Evolutionary conservation across 2,797 vertebrate species (phyloP).

Genomic region (Synaphobranchus kaupii): DNA sequence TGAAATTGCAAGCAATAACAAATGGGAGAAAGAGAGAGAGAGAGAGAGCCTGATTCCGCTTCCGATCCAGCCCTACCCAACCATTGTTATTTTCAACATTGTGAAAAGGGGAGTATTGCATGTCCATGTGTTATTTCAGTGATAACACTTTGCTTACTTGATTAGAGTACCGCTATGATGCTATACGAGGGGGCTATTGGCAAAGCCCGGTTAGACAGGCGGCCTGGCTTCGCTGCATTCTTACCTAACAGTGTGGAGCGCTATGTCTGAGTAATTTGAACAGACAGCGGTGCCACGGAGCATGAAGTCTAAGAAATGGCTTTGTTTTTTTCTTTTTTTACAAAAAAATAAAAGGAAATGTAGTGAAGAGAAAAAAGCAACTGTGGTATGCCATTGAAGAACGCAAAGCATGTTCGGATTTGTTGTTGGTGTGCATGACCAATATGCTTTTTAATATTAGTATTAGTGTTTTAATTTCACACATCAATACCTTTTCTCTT

Average conservation of each 20-base stretch:
- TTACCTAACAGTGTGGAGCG: constrained; percentile 55
- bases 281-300: constrained; percentile 71
- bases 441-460: background rate
- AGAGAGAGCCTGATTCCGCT: background rate
- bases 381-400: background rate
- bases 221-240: constrained; percentile 55
- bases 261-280: constrained; percentile 66
- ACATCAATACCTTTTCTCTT: background rate
- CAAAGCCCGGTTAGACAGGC: constrained; percentile 56
- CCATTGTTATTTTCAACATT: background rate
- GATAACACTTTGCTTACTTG: constrained; percentile 1
- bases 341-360: constrained; percentile 31
- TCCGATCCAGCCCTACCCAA: background rate
- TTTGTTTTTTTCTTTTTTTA: constrained; percentile 47
- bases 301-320: constrained; percentile 64
- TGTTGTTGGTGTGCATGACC: background rate
- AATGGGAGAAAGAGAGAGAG: constrained; percentile 21
- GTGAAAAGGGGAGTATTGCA: background rate
- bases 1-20: constrained; percentile 52
- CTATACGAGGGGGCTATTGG: constrained; percentile 32
- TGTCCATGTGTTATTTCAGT: background rate
- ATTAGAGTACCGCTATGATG: background rate
- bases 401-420: background rate
- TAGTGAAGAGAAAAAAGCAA: constrained; percentile 21
- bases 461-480: background rate